Base-by-base conservation (phyloP, 2,113 vertebrate genomes). In the Notarius lentiginosus region DNA sequence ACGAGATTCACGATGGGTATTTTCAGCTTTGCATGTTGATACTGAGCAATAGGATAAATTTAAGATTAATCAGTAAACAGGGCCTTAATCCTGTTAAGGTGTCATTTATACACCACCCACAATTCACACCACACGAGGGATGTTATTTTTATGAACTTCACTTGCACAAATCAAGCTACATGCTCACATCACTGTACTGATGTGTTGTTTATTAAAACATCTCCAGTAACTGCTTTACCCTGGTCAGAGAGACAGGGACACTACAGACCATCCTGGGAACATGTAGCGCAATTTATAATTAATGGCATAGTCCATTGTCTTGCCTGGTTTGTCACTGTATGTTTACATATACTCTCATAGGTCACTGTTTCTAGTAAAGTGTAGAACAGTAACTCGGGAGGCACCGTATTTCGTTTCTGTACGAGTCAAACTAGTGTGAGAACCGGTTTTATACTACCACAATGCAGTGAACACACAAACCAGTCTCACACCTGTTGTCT, bases 401-500 rank as follows among this genome's bases (percentile, higher is more conserved):
- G 9, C 49, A 10, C 3, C 8, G 6, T 2, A 47, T 11, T 75
- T 53, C 24, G 27, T 77, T 49, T 53, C 51, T 34, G 18, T 56
- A 61, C 0, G 7, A 61, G 20, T 14, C 30, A 81, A 61, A 61
- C 79, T 81, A 41, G 5, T 6, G 18, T 10, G 0, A 61, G 1
- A 14, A 88, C 76, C 5, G 77, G 88, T 88, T 92, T 91, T 66
- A 90, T 88, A 34, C 0, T 5, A 11, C 18, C n/a, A 53, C 20
- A 65, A 84, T 34, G 20, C 12, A 14, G 15, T 17, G 51, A 83
- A 68, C 73, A 65, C 22, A 55, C 55, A 79, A 53, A 24, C 82
- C 20, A 63, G 56, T 79, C 63, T n/a, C 61, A 93, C 95, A 98
- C 98, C 98, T 97, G 92, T 94, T 94, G 89, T 95, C 94, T 87